A percentile compares a stretch with the other conserved stretches of the same genome.
Evolutionary conservation across 2,797 vertebrate genomes (phyloP).

Genomic region (Phalloptychus januarius): DNA sequence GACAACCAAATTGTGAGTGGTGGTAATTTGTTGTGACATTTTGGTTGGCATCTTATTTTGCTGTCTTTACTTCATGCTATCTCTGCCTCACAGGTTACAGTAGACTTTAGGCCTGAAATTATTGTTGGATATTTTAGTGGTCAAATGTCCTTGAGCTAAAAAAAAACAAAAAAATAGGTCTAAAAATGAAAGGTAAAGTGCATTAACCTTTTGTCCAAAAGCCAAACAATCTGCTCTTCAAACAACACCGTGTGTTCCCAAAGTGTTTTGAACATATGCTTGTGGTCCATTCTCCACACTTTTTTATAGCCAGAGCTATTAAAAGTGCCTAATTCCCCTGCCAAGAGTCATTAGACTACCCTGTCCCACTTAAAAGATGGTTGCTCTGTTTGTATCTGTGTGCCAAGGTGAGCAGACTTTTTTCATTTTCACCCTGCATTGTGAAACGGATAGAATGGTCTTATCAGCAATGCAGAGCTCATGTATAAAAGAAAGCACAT

Average conservation of each 20-base stretch:
- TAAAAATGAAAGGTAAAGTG: conserved; percentile 53
- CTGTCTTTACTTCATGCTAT: conserved; percentile 16
- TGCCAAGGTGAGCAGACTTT: conserved; percentile 61
- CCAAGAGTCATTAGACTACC: conserved; percentile 65
- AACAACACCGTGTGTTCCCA: conserved; percentile 61
- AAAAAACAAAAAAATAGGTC: conserved; percentile 43
- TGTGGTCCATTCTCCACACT: conserved; percentile 49
- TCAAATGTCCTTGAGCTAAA: conserved; percentile 71
- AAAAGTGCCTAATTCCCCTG: conserved; percentile 72
- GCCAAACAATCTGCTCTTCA: conserved; percentile 64
- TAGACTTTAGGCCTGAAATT: conserved; percentile 50
- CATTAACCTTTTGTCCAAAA: conserved; percentile 50
- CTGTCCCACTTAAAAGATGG: conserved; percentile 70
- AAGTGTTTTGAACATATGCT: conserved; percentile 61
- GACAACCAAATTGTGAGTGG: not conserved
- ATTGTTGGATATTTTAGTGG: conserved; percentile 65
- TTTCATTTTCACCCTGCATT: conserved; percentile 29
- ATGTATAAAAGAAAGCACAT: conserved; percentile 56
- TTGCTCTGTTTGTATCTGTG: conserved; percentile 49
- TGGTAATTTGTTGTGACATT: conserved; percentile 23
- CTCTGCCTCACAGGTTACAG: conserved; percentile 46
- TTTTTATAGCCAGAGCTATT: conserved; percentile 76
- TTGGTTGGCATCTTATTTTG: conserved; percentile 21
- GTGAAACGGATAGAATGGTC: conserved; percentile 32
- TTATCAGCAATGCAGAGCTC: conserved; percentile 56